Evolutionary conservation across 1,140 invertebrate species (phyloP).

Genomic region (Arctopsyche grandis): DNA sequence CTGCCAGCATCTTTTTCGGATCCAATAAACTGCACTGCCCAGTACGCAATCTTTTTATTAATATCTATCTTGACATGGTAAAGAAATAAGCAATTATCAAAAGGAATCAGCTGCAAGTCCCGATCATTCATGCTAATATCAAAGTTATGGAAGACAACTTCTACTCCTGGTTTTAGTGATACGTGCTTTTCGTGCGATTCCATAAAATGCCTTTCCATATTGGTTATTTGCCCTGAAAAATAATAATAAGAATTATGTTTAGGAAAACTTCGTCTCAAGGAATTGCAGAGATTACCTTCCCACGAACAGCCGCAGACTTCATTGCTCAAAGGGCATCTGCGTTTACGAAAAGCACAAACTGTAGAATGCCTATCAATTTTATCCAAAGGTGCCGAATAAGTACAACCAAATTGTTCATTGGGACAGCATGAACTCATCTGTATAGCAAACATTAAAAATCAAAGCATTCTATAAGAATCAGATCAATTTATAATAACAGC

Average conservation of each 20-base stretch:
- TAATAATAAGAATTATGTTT: too few species aligned
- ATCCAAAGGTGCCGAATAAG: background rate
- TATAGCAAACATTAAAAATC: too few species aligned
- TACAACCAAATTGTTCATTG: conserved; percentile 33
- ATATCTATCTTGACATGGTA: conserved; percentile 23
- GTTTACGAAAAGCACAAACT: conserved; percentile 25
- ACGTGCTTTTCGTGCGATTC: conserved; percentile 18
- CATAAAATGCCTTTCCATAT: background rate
- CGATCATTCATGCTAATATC: background rate
- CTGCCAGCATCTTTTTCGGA: background rate
- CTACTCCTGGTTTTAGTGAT: conserved; percentile 8
- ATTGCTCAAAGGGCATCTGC: conserved; percentile 34
- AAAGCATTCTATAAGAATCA: too few species aligned
- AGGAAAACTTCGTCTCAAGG: background rate
- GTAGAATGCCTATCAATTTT: conserved; percentile 24
- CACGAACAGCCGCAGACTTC: conserved; percentile 26
- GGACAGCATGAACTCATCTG: conserved; percentile 37
- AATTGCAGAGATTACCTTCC: conserved; percentile 25
- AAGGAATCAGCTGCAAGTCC: conserved; percentile 27
- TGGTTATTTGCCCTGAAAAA: background rate
- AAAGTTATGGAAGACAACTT: conserved; percentile 38
- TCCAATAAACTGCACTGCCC: conserved; percentile 14
- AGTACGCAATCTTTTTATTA: background rate
- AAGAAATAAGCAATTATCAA: conserved; percentile 6
- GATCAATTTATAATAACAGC: too few species aligned